These are phyloP conservation scores for Cichladusa arquata DNA, from an alignment of 2,113 vertebrate genomes.

Conservation along the genomic window DNA sequence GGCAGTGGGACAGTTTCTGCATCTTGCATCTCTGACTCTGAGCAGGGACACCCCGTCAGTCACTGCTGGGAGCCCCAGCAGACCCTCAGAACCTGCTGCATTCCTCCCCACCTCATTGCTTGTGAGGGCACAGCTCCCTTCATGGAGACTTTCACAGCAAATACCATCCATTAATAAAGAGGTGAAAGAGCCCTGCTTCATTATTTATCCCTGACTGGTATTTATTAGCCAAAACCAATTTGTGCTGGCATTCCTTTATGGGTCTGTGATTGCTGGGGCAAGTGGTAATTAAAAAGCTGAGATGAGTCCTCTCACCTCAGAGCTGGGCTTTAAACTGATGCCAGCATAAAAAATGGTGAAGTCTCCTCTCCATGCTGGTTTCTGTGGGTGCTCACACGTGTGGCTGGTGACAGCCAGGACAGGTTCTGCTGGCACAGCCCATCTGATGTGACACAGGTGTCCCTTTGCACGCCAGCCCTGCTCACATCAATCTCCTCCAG, in stretches of 20 bases:
- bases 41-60: neutral
- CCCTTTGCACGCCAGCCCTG: neutral
- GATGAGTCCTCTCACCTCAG: neutral
- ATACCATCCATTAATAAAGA: slow-evolving; percentile 8
- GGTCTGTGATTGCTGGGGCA: slow-evolving; percentile 27
- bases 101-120: neutral
- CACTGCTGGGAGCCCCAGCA: neutral
- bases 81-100: neutral
- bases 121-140: neutral
- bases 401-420: neutral
- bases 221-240: slow-evolving; percentile 21
- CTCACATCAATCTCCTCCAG: neutral
- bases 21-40: rapidly evolving
- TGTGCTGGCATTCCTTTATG: neutral
- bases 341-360: neutral
- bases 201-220: slow-evolving; percentile 29
- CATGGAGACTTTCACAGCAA: neutral
- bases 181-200: slow-evolving; percentile 9
- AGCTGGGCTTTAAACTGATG: neutral
- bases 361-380: neutral
- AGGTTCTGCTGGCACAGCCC: neutral
- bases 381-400: neutral
- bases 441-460: neutral
- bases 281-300: slow-evolving; percentile 14
- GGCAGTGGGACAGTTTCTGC: rapidly evolving